Evolutionary conservation across 1,140 invertebrate genomes (phyloP).

Genomic region (Gonatopus flavifemur): DNA sequence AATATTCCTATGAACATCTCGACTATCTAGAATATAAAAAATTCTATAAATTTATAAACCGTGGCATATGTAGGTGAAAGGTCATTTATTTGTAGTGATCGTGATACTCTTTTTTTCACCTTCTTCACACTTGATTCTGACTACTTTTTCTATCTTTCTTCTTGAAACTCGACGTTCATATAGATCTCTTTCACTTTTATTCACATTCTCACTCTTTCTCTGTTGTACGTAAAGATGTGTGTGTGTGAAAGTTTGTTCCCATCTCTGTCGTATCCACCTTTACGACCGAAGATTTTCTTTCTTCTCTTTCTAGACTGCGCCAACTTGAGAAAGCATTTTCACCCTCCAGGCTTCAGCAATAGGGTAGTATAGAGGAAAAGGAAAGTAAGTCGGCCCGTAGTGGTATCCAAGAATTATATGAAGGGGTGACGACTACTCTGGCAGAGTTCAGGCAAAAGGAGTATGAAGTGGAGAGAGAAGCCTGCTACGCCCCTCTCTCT

Average conservation of each 20-base stretch:
- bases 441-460: conserved; percentile 22
- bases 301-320: conserved; percentile 4
- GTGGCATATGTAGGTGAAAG: too few relatives aligned
- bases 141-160: conserved; percentile 23
- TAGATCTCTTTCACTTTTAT: not conserved
- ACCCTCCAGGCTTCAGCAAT: conserved; percentile 32
- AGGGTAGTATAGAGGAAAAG: conserved; percentile 23
- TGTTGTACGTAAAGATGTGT: too few relatives aligned
- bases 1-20: too few relatives aligned
- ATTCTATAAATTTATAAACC: too few relatives aligned
- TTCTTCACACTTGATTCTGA: not conserved
- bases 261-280: conserved; percentile 17
- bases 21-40: too few relatives aligned
- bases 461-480: conserved; percentile 16
- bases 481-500: conserved; percentile 34
- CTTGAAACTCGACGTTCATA: conserved; percentile 14
- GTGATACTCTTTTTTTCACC: too few relatives aligned
- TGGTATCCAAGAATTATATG: conserved; percentile 26
- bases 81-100: too few relatives aligned
- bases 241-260: too few relatives aligned
- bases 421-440: conserved; percentile 30
- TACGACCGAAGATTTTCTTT: conserved; percentile 25
- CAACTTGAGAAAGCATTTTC: conserved; percentile 46
- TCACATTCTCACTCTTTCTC: conserved; percentile 18
- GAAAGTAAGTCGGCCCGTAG: conserved; percentile 40